Conservation (phyloP, 2,888 invertebrate genomes). For the Silvanus unidentatus region DNA sequence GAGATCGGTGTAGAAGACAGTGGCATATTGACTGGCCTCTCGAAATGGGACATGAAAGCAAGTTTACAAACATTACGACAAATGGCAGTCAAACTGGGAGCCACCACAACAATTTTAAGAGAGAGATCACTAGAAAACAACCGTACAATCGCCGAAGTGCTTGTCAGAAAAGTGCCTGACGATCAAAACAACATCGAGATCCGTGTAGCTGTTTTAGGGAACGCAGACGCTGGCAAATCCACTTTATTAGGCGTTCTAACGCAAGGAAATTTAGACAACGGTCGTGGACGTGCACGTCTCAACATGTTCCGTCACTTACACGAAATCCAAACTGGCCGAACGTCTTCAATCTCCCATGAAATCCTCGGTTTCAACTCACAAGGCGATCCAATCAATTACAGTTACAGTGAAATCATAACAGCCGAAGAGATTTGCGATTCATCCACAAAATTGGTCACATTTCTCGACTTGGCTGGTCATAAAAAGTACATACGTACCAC, state of each 20-base stretch:
- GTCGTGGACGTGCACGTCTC: slow-evolving; percentile 85
- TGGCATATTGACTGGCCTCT: slow-evolving; percentile 80
- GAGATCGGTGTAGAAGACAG: slow-evolving; percentile 93
- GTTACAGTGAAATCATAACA: slow-evolving; percentile 81
- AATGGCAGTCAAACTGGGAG: slow-evolving; percentile 86
- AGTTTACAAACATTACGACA: slow-evolving; percentile 77
- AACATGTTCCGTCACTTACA: slow-evolving; percentile 95
- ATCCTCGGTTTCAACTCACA: slow-evolving; percentile 90
- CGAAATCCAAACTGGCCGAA: slow-evolving; percentile 90
- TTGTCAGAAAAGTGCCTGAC: slow-evolving; percentile 83
- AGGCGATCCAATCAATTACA: slow-evolving; percentile 84
- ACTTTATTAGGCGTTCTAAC: slow-evolving; percentile 93
- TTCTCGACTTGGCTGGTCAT: slow-evolving; percentile 94
- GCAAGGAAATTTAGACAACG: slow-evolving; percentile 94
- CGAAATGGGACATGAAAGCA: slow-evolving; percentile 75
- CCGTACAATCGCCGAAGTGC: slow-evolving; percentile 76
- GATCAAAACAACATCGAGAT: slow-evolving; percentile 86
- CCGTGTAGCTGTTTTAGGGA: slow-evolving; percentile 83
- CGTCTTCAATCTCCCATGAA: slow-evolving; percentile 93
- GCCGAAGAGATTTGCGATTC: slow-evolving; percentile 91
- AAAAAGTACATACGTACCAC: slow-evolving; percentile 94
- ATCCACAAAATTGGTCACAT: slow-evolving; percentile 88
- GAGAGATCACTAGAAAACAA: slow-evolving; percentile 55
- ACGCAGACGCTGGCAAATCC: slow-evolving; percentile 95
- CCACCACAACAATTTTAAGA: slow-evolving; percentile 69